Evolutionary conservation across 1,140 invertebrate genomes (phyloP), one percentile per base, ranked within the genome.

Genomic region (Anastrepha ludens): DNA sequence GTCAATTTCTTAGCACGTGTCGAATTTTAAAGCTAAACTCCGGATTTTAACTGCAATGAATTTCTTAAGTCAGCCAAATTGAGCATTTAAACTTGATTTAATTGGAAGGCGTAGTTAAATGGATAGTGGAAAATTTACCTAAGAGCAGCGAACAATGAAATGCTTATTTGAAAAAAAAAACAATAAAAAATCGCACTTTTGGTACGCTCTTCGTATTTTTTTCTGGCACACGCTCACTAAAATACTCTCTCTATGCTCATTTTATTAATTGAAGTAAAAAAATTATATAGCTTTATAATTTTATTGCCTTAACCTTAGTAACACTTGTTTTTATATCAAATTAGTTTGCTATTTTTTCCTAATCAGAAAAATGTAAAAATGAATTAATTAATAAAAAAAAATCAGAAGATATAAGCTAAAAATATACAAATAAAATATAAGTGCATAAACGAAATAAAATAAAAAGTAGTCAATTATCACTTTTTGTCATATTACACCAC

Each of bases 391-490:
- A 62, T 67, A 67, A 15, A 55, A 81, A 58, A 55, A 47, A 81
- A 50, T 20, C 50, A 29, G 9, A 29, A 29, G 20, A 81, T 29
- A 67, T 29, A 55, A 2, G n/a, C 9, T 3, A 9, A 13, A 9
- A 29, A 55, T 29, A 81, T 8, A 81, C 15, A 81, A 81, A 20
- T 81, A 13, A 55, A 55, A 20, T 55, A 6, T 55, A 55, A 81
- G 44, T n/a, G 8, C 55, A 74, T 47, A 47, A 50, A 74, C 17
- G 7, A 81, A 81, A 8, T 39, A 70, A 55, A 55, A 6, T 62
- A 62, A 62, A 62, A 78, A 55, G 8, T 81, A 81, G 74, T 81
- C 47, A 81, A 81, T 81, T 58, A 81, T 5, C 74, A 81, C 74
- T 81, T 81, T 58, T 81, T 81, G 20, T 50, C 47, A 58, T 81